Evolutionary conservation across 2,797 vertebrate genomes (phyloP).

Genomic region (Hafferia zeledoni): DNA sequence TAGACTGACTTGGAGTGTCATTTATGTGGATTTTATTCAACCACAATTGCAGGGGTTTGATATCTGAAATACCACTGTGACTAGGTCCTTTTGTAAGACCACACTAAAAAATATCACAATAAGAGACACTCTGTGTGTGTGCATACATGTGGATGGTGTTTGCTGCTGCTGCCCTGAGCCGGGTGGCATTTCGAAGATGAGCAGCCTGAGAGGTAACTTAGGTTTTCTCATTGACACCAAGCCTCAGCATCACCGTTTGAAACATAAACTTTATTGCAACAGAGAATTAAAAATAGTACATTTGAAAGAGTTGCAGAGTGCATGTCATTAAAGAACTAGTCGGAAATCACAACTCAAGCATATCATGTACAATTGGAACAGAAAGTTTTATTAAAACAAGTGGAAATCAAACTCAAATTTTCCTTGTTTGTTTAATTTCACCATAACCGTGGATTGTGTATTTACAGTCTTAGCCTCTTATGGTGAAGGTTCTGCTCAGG

Average conservation of each 20-base stretch:
- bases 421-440: conserved; percentile 69
- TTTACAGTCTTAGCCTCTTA: conserved; percentile 81
- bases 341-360: conserved; percentile 75
- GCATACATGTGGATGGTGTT: not conserved
- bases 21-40: not conserved
- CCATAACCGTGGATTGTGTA: conserved; percentile 79
- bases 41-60: not conserved
- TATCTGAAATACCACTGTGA: not conserved
- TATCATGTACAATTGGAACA: conserved; percentile 78
- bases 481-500: conserved; percentile 68
- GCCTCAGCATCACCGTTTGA: conserved; percentile 72
- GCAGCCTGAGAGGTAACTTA: not conserved
- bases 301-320: conserved; percentile 60
- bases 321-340: conserved; percentile 54
- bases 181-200: accelerated
- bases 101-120: not conserved
- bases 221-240: conserved; percentile 44
- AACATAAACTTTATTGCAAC: conserved; percentile 88
- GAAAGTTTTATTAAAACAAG: conserved; percentile 78
- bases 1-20: not conserved
- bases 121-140: too few species aligned
- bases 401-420: conserved; percentile 72
- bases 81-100: not conserved
- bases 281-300: conserved; percentile 85
- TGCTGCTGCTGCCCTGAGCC: not conserved